Base-by-base conservation (phyloP, 2,797 vertebrate genomes). In the Brachymystax lenok region DNA sequence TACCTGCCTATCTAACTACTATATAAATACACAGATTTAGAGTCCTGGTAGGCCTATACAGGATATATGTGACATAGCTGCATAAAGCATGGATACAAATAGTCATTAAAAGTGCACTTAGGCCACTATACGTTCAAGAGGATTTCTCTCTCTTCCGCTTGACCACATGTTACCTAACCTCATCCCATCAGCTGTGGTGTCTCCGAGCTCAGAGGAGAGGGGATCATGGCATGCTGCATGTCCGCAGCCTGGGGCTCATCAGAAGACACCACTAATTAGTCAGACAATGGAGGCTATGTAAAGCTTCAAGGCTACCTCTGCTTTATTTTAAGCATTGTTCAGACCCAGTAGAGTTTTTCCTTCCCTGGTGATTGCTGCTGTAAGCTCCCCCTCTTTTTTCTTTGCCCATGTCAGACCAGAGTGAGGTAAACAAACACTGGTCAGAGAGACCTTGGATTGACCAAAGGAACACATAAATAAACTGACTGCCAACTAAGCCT, bases 211-310 rank as follows among this genome's bases (percentile, higher is more conserved):
- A 35, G 1, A 67, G 40, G 46, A 63, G 27, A 67, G 66, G 17
- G 28, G 27, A 16, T 67, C 28, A 33, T 30, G 4, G 12, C 6
- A 7, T 2, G 27, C 66, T 19, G 28, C 35, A 69, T 69, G 19
- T n/a, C 68, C 17, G 12, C 7, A 4, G n/a, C 21, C 19, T 40
- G 68, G 30, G 17, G 35, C 74, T 81, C 51, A 0, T 87, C 87
- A 86, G 28, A 63, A 69, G 79, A 71, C 28, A 0, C 0, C 73
- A 12, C 82, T 88, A 82, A 88, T 88, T 89, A 86, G 84, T 86
- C 14, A 79, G 81, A 86, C 83, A 82, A 75, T 75, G 79, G 66
- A 67, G 74, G 76, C 71, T 52, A 0, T n/a, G 61, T 1, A 46
- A 54, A 66, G 79, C 83, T 84, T 61, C 1, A n/a, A 77, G 81